These are phyloP conservation scores for Eulemur coronatus DNA, from an alignment of 2,797 vertebrate genomes.

Conservation along the genomic window DNA sequence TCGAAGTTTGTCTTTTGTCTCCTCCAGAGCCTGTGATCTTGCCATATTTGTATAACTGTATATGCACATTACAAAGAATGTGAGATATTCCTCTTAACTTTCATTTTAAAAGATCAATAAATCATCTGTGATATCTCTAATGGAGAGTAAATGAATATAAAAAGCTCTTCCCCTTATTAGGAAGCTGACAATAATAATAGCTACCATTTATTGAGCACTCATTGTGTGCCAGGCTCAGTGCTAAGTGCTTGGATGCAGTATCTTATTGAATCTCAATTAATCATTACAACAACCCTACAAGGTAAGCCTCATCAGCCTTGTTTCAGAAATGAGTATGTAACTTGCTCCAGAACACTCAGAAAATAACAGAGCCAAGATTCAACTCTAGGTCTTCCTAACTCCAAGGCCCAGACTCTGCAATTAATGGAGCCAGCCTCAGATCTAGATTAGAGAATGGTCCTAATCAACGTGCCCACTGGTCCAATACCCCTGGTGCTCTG, in stretches of 20 bases:
- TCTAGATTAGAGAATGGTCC: background rate
- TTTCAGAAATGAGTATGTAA: background rate
- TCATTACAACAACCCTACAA: background rate
- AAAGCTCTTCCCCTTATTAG: slow-evolving; percentile 23
- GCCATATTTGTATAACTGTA: background rate
- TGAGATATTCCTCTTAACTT: background rate
- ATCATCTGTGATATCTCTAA: slow-evolving; percentile 41
- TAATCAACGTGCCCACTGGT: background rate
- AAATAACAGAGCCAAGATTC: background rate
- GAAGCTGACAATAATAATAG: background rate
- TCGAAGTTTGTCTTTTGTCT: background rate
- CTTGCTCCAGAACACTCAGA: background rate
- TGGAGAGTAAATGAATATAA: slow-evolving; percentile 51
- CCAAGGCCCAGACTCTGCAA: background rate
- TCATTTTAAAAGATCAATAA: slow-evolving; percentile 53
- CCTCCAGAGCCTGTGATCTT: background rate
- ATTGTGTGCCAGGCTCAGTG: slow-evolving; percentile 19
- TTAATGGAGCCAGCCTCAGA: background rate
- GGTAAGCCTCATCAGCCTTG: background rate
- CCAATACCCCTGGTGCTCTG: background rate
- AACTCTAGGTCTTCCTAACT: background rate
- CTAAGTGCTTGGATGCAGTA: slow-evolving; percentile 26
- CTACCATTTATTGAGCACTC: background rate
- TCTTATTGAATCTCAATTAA: slow-evolving; percentile 62
- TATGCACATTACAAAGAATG: background rate